Conservation (phyloP, 2,888 invertebrate species). For the Leptinotarsa rubiginosa region DNA sequence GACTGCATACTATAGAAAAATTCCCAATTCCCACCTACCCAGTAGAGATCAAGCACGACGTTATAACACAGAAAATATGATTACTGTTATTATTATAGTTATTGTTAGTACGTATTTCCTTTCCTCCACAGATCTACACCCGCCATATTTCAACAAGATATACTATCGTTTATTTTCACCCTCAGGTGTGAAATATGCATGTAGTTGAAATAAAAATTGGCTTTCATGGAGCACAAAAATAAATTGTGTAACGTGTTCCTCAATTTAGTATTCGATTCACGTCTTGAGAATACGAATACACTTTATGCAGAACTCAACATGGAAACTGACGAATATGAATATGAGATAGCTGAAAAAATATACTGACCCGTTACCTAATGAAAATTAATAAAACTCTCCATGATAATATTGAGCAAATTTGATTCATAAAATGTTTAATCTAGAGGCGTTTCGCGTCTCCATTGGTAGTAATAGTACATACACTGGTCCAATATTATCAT, state of each 20-base stretch:
- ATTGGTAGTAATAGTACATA: too few species aligned
- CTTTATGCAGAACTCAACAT: slow-evolving; percentile 55
- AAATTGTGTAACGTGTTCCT: slow-evolving; percentile 45
- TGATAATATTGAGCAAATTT: too few species aligned
- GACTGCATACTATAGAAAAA: not conserved
- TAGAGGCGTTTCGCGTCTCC: too few species aligned
- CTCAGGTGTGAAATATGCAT: slow-evolving; percentile 40
- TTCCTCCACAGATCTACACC: slow-evolving; percentile 32
- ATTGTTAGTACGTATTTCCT: slow-evolving; percentile 42
- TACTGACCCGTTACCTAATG: not conserved
- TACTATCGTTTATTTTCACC: slow-evolving; percentile 36
- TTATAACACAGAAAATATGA: slow-evolving; percentile 37
- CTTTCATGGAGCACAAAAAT: slow-evolving; percentile 32
- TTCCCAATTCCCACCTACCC: not conserved
- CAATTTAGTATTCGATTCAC: slow-evolving; percentile 55
- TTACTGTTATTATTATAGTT: slow-evolving; percentile 46
- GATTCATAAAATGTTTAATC: too few species aligned
- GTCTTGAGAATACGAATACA: slow-evolving; percentile 53
- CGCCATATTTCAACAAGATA: slow-evolving; percentile 34
- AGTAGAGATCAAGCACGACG: not conserved
- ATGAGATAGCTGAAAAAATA: not conserved
- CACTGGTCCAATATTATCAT: too few species aligned
- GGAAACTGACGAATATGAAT: slow-evolving; percentile 37
- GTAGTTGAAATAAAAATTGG: slow-evolving; percentile 44
- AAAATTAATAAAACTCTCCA: not conserved